These are phyloP conservation scores for Paramisgurnus dabryanus DNA, from an alignment of 2,113 vertebrate species.

Conservation along the genomic window DNA sequence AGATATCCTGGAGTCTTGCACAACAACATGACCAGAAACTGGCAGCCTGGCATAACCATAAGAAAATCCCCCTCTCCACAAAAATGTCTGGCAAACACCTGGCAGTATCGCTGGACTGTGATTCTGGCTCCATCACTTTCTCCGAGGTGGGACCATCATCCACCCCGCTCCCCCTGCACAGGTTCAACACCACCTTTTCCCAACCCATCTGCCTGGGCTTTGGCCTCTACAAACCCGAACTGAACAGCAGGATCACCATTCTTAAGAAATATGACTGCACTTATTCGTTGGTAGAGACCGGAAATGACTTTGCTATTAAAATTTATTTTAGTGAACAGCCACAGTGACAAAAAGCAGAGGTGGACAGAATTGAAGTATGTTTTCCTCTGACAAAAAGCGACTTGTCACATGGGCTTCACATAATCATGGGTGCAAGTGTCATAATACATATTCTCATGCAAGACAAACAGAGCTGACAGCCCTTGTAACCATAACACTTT, in stretches of 20 bases:
- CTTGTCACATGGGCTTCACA: too few relatives aligned
- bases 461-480: too few relatives aligned
- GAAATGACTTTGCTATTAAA: not conserved
- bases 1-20: slow-evolving; percentile 75
- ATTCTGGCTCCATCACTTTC: slow-evolving; percentile 68
- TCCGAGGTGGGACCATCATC: slow-evolving; percentile 65
- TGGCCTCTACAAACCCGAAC: slow-evolving; percentile 73
- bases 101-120: slow-evolving; percentile 67
- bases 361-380: too few relatives aligned
- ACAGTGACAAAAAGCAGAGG: too few relatives aligned
- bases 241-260: slow-evolving; percentile 66
- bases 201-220: slow-evolving; percentile 72
- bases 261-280: slow-evolving; percentile 50
- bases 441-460: too few relatives aligned
- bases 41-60: slow-evolving; percentile 73
- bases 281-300: not conserved
- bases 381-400: too few relatives aligned
- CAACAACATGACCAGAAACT: slow-evolving; percentile 72
- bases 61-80: slow-evolving; percentile 65
- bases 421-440: too few relatives aligned
- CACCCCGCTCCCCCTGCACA: slow-evolving; percentile 69
- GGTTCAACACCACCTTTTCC: slow-evolving; percentile 66
- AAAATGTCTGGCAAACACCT: slow-evolving; percentile 66
- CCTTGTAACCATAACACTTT: too few relatives aligned
- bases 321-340: not conserved